Evolutionary conservation across 2,888 invertebrate species (phyloP).

Genomic region (Pristionchus mayeri): DNA sequence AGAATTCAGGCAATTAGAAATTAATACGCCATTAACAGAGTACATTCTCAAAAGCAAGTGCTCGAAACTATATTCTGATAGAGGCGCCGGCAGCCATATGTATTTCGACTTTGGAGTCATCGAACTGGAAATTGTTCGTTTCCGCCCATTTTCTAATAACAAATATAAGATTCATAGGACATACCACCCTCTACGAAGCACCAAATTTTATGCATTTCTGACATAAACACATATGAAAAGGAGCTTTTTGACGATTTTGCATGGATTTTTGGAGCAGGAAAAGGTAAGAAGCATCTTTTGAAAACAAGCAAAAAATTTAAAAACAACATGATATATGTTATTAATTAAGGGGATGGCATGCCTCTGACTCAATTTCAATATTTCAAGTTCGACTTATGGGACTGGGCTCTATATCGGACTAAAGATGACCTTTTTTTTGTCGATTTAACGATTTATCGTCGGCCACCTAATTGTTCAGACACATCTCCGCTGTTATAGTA

Average conservation of each 20-base stretch:
- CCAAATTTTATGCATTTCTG: not conserved
- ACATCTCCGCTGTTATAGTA: too few relatives aligned
- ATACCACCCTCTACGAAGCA: not conserved
- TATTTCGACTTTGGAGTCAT: not conserved
- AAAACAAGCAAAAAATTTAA: too few relatives aligned
- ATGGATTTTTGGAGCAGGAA: not conserved
- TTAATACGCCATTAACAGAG: not conserved
- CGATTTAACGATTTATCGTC: too few relatives aligned
- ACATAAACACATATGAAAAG: not conserved
- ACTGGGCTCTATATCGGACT: too few relatives aligned
- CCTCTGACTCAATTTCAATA: not conserved
- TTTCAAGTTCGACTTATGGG: not conserved
- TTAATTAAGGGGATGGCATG: not conserved
- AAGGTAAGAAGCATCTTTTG: not conserved
- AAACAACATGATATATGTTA: too few relatives aligned
- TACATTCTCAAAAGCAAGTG: not conserved
- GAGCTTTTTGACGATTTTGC: not conserved
- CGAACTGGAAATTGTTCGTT: not conserved
- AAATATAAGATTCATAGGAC: not conserved
- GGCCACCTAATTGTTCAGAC: too few relatives aligned
- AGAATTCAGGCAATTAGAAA: too few relatives aligned
- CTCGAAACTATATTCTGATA: not conserved
- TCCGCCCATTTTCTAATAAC: not conserved
- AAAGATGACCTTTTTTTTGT: too few relatives aligned
- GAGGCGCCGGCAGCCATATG: not conserved